Base-by-base conservation (phyloP, 2,113 vertebrate genomes). In the Dascyllus trimaculatus region DNA sequence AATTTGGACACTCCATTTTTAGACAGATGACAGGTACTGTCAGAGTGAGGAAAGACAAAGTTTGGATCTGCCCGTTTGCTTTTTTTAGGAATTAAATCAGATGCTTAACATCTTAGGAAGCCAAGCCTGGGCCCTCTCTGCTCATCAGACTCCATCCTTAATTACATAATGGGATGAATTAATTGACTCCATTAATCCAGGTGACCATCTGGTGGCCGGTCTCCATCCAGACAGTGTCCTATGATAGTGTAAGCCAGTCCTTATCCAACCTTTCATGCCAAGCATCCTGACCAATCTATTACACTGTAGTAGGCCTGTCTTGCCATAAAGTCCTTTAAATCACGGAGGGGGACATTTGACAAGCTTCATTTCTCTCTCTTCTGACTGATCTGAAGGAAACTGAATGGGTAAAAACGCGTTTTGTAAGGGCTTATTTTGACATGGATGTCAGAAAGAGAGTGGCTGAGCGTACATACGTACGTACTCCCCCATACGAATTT, bases 171-270 rank as follows among this genome's bases (percentile, higher is more conserved):
- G 79, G 79, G 89, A 91, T 93, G 58, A 93, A 93, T 90, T 82
- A 91, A 93, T 90, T 77, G 87, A 81, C 70, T 91, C 81, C 75
- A 92, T 93, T 89, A 93, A 93, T 89, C 90, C 93, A 93, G 91
- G 84, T 93, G 88, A 86, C 92, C 93, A 92, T 94, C 90, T 94
- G 92, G 85, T 89, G 78, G 71, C 69, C 71, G 74, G 76, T 40
- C 80, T 68, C 64, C 58, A 74, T 68, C 84, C 85, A 90, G 90
- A 87, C 85, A 82, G 73, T 65, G 64, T 76, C 81, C 57, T 63
- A 48, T 67, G 71, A 71, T 71, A 65, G 70, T 69, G 75, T 80
- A 85, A 85, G 66, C 69, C 78, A 52, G 70, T 79, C 79, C 76
- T 73, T 35, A 54, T 48, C 53, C 75, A 66, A 69, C 70, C 85